Evolutionary conservation across 2,113 vertebrate species (phyloP), one percentile per base, ranked within the genome.

Genomic region (Phocoena phocoena): DNA sequence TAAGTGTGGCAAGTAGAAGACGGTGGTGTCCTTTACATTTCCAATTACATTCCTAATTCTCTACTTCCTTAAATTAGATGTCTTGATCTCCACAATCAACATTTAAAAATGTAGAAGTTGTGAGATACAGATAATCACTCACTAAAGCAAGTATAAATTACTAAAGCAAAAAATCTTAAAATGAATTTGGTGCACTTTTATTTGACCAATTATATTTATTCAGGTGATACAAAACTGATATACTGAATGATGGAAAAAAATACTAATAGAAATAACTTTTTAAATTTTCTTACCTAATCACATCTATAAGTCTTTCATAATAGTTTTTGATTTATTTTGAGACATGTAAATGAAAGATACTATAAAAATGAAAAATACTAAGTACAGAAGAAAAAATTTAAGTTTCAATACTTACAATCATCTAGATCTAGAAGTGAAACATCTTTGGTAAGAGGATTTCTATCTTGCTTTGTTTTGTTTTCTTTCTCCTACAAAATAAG

Each of bases 401-500:
- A 97, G 85, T 70, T 62, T 87, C 31, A 74, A 97, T 98, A 99
- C 99, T 99, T 98, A 99, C 99, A 99, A 97, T 99, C 99, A 97
- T 99, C 99, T 67, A 99, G 98, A 98, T 99, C 99, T 98, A 99
- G 98, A 79, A 99, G 98, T 67, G 99, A 99, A 11, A 99, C 79
- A 0, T 99, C 99, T 93, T 98, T 98, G 71, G 98, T 98, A 96
- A 97, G 92, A 90, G 97, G 25, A 91, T 90, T 98, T 98, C 97
- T 96, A 20, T 97, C 95, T 98, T 98, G 97, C 3, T 95, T 81
- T 47, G 11, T 0, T 93, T 98, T 98, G 28, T 77, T 92, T 95
- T 98, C 98, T 97, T 99, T 98, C 97, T 98, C 99, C 99, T 99
- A 98, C 87, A 98, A 98, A 98, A 98, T 6, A 99, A 6, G 38